Evolutionary conservation across 2,888 invertebrate species (phyloP).

Genomic region (Pseudococcus longispinus): DNA sequence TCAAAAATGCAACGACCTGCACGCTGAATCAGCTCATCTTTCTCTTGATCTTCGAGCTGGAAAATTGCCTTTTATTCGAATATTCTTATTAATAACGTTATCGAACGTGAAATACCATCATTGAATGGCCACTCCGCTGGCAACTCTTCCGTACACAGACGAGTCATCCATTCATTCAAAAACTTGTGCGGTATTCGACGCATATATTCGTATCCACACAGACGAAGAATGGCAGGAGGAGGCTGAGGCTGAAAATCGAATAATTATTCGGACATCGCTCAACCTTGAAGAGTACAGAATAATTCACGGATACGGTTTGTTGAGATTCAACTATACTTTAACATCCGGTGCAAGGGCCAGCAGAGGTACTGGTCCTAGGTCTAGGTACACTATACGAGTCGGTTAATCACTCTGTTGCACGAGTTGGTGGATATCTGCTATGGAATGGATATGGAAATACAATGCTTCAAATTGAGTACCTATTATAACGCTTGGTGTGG

Average conservation of each 20-base stretch:
- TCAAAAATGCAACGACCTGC: no score
- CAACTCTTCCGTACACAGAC: background rate
- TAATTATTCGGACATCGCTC: slow-evolving; percentile 32
- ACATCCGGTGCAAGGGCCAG: slow-evolving; percentile 13
- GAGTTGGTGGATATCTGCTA: background rate
- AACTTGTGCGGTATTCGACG: background rate
- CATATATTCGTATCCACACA: background rate
- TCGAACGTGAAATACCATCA: background rate
- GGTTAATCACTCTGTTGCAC: background rate
- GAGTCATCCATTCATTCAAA: background rate
- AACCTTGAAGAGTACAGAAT: slow-evolving; percentile 40
- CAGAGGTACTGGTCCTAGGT: background rate
- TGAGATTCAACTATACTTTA: slow-evolving; percentile 36
- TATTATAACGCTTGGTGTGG: background rate
- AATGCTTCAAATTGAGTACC: background rate
- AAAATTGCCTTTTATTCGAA: no score
- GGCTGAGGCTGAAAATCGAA: slow-evolving; percentile 10
- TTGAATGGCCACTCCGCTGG: background rate
- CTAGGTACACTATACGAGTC: background rate
- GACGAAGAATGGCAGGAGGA: background rate
- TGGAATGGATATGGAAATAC: background rate
- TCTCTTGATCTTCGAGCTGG: no score
- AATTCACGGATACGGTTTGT: slow-evolving; percentile 42
- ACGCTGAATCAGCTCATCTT: no score
- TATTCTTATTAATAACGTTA: no score